Percentiles rank a stretch among this genome's conserved stretches.
These are phyloP conservation scores for Melinaea marsaeus DNA, from an alignment of 2,888 invertebrate species.

Conservation along the genomic window DNA sequence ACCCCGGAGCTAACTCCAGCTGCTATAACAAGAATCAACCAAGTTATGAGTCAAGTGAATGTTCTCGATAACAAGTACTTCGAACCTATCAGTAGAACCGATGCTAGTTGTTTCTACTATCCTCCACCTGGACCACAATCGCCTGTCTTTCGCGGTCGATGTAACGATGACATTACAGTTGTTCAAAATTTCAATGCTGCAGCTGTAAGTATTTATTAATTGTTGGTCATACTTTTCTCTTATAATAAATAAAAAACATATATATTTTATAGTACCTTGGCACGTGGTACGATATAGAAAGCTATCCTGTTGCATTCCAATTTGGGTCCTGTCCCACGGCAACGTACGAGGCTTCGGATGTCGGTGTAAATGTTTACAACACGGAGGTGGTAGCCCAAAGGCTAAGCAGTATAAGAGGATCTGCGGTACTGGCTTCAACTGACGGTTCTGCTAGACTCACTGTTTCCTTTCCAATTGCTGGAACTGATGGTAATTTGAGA, in stretches of 20 bases:
- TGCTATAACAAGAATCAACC: conserved; percentile 33
- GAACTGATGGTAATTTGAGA: conserved; percentile 43
- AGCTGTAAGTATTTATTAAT: conserved; percentile 9
- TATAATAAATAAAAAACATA: too few relatives aligned
- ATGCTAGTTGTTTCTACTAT: conserved; percentile 40
- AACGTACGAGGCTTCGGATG: conserved; percentile 42
- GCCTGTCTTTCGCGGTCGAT: conserved; percentile 43
- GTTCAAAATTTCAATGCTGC: conserved; percentile 38
- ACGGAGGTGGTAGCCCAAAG: conserved; percentile 54
- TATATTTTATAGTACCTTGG: conserved; percentile 48
- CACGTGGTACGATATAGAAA: conserved; percentile 58
- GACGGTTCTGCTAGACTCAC: conserved; percentile 53
- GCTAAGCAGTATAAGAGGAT: conserved; percentile 48
- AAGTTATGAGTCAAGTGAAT: conserved; percentile 30
- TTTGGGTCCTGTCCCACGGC: conserved; percentile 56
- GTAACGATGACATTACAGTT: conserved; percentile 39
- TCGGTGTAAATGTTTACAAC: conserved; percentile 50
- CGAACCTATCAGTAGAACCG: conserved; percentile 32
- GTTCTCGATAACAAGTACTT: conserved; percentile 37
- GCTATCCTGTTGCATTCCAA: conserved; percentile 60
- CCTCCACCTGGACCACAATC: conserved; percentile 32
- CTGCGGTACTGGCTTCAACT: conserved; percentile 42
- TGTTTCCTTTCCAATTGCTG: conserved; percentile 52
- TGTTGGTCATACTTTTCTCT: neutral
- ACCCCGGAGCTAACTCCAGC: conserved; percentile 24